Evolutionary conservation across 2,888 invertebrate genomes (phyloP).

Genomic region (Caenorhabditis panamensis): DNA sequence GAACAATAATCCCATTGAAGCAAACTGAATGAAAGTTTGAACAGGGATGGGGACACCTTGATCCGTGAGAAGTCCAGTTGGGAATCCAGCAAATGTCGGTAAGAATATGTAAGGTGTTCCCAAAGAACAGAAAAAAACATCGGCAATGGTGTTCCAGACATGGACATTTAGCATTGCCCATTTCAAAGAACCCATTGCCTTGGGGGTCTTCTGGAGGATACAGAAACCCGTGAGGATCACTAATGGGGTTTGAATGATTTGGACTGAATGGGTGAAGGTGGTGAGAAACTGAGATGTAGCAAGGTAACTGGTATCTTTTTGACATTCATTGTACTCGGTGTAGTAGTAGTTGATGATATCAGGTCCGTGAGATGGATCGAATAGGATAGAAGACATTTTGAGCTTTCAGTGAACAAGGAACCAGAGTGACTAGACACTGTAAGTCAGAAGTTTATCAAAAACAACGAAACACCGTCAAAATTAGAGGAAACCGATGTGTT

Average conservation of each 20-base stretch:
- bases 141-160: neutral
- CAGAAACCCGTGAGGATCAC: neutral
- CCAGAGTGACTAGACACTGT: too few species aligned
- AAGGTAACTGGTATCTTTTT: neutral
- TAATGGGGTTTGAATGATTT: neutral
- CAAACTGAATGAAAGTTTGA: neutral
- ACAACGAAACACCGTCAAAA: too few species aligned
- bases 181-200: too few species aligned
- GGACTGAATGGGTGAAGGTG: neutral
- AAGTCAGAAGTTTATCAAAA: too few species aligned
- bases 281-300: neutral
- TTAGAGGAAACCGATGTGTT: too few species aligned
- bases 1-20: neutral
- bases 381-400: neutral
- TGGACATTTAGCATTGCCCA: neutral
- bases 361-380: neutral
- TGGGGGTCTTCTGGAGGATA: neutral
- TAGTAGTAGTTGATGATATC: neutral
- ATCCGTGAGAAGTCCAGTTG: neutral
- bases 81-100: neutral
- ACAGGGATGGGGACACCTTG: neutral
- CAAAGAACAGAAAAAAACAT: neutral
- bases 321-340: neutral
- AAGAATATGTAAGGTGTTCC: neutral
- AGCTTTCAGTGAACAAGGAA: neutral